Evolutionary conservation across 2,113 vertebrate species (phyloP).

Genomic region (Tricholaema leucomelas): DNA sequence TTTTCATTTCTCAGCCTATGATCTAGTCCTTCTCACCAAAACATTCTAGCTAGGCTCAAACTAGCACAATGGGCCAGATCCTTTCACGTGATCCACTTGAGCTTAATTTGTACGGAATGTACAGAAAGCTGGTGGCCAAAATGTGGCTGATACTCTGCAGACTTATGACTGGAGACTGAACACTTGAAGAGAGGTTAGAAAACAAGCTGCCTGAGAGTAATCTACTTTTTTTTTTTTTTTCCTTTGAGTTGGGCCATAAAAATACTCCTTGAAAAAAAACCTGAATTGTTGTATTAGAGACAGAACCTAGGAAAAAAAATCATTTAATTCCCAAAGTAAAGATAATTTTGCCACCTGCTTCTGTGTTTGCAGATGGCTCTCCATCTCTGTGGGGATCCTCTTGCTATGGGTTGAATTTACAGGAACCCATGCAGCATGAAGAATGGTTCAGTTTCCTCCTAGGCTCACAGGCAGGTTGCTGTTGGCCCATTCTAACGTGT

Average conservation of each 20-base stretch:
- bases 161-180: background rate
- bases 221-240: background rate
- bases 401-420: accelerated
- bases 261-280: background rate
- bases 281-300: background rate
- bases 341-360: accelerated
- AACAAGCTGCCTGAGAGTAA: background rate
- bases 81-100: background rate
- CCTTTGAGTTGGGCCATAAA: background rate
- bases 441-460: background rate
- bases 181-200: background rate
- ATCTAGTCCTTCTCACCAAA: too few relatives aligned
- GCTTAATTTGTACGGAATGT: background rate
- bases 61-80: too few relatives aligned
- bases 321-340: background rate
- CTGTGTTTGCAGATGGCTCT: background rate
- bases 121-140: background rate
- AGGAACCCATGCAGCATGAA: background rate
- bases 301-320: background rate
- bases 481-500: accelerated
- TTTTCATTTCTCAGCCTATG: too few relatives aligned
- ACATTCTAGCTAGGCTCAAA: too few relatives aligned
- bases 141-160: background rate
- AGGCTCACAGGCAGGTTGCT: background rate
- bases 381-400: background rate